Evolutionary conservation across 2,797 vertebrate genomes (phyloP).

Genomic region (Cirrhinus molitorella): DNA sequence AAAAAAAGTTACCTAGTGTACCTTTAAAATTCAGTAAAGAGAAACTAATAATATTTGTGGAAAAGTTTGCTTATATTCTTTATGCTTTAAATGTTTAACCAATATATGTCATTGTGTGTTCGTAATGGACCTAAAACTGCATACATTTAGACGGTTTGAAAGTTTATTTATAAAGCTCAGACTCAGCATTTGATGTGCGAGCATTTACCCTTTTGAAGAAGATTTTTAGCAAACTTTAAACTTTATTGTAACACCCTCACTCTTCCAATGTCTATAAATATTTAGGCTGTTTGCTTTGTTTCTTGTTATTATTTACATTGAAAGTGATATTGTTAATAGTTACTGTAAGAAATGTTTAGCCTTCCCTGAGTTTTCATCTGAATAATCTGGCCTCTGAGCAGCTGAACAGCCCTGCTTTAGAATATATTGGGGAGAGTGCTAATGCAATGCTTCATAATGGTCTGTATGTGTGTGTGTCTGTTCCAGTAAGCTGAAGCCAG

Average conservation of each 20-base stretch:
- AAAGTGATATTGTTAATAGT: background rate
- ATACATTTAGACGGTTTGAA: background rate
- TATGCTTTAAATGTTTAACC: background rate
- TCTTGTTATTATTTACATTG: background rate
- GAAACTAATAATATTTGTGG: background rate
- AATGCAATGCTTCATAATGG: background rate
- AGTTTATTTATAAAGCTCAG: background rate
- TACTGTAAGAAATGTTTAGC: background rate
- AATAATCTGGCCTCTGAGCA: background rate
- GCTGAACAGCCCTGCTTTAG: background rate
- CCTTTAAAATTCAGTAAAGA: background rate
- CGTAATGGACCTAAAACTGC: background rate
- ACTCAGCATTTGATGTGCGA: background rate
- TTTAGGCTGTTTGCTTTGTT: background rate
- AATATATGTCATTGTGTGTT: background rate
- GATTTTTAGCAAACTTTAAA: background rate
- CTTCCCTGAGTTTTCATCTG: background rate
- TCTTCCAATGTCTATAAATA: background rate
- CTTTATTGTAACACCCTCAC: background rate
- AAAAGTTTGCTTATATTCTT: background rate
- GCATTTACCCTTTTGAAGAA: background rate
- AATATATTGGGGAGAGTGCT: background rate
- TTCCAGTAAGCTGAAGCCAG: conserved; percentile 88
- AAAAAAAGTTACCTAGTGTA: background rate
- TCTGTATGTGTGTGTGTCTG: conserved; percentile 23